A percentile compares a stretch with the other conserved stretches of the same genome.
Evolutionary conservation across 1,140 invertebrate genomes (phyloP).

Genomic region (Pseudachorutes palmiensis): DNA sequence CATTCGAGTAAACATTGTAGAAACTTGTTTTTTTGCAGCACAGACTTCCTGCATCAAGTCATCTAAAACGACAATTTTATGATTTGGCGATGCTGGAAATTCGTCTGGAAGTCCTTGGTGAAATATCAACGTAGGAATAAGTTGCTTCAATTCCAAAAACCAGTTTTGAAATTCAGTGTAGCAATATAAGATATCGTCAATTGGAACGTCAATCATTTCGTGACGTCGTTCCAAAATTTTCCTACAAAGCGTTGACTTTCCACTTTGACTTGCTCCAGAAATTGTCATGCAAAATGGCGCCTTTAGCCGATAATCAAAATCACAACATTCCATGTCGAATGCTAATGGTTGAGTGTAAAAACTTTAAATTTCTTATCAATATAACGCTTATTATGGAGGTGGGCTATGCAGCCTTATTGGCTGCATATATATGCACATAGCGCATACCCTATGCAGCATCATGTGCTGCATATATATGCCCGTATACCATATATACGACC

Average conservation of each 20-base stretch:
- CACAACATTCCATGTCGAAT: background rate
- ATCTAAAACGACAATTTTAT: slow-evolving; percentile 4
- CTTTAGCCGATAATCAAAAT: slow-evolving; percentile 5
- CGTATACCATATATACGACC: no score
- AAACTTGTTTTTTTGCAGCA: background rate
- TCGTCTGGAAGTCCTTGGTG: slow-evolving; percentile 10
- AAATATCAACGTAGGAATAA: slow-evolving; percentile 5
- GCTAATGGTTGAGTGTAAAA: background rate
- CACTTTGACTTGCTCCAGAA: slow-evolving; percentile 8
- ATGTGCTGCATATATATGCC: no score
- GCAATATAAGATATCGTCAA: slow-evolving; percentile 14
- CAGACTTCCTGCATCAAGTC: slow-evolving; percentile 5
- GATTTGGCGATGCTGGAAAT: background rate
- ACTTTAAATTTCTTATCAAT: no score
- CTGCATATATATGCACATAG: no score
- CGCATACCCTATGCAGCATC: no score
- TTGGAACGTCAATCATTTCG: background rate
- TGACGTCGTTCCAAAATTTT: background rate
- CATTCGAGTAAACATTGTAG: background rate
- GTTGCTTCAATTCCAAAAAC: slow-evolving; percentile 5
- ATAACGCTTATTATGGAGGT: no score
- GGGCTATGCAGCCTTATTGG: no score
- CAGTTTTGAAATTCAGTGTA: slow-evolving; percentile 8
- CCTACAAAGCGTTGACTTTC: background rate
- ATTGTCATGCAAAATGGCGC: slow-evolving; percentile 8